Base-by-base conservation (phyloP, 2,113 vertebrate species). In the Pangasianodon gigas region DNA sequence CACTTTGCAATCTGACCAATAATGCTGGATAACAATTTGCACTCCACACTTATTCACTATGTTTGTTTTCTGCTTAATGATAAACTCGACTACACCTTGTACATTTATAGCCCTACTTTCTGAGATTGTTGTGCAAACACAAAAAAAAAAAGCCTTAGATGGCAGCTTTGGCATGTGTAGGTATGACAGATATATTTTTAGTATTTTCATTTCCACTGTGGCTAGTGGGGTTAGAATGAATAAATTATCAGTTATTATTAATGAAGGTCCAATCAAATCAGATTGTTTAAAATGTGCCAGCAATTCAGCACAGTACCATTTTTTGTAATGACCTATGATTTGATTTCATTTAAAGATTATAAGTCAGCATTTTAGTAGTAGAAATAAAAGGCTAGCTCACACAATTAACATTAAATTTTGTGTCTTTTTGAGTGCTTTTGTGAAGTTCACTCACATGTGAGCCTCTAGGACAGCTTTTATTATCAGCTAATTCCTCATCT, bases 11-110 rank as follows among this genome's bases (percentile, higher is more conserved):
- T 83, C 51, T 83, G 51, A 19, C 80, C 51, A 83, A 79, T 51
- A 79, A 44, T 46, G 21, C 11, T 52, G 11, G 4, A 52, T 52
- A 81, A 29, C 48, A 81, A n/a, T 81, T 52, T 52, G 7, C 41
- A 75, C 19, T 44, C 18, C 41, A 75, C 71, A 46, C 18, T 75
- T 24, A 75, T 75, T 44, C 8, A 79, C 75, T 48, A 19, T 37
- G 77, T 80, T 80, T 80, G 48, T 80, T 80, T 80, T 80, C 77
- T 80, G 46, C n/a, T 80, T 80, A 80, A 80, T 51, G 11, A 80
- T 52, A n/a, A 51, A 80, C 74, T 77, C 10, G 3, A 26, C 1
- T 80, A 52, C 13, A n/a, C 26, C 46, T 46, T 46, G 21, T 26
- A 51, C 26, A 16, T 13, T 80, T 52, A 48, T 52, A 80, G 48